These are phyloP conservation scores for Papilio xuthus DNA, from an alignment of 1,140 invertebrate genomes.

Conservation along the genomic window DNA sequence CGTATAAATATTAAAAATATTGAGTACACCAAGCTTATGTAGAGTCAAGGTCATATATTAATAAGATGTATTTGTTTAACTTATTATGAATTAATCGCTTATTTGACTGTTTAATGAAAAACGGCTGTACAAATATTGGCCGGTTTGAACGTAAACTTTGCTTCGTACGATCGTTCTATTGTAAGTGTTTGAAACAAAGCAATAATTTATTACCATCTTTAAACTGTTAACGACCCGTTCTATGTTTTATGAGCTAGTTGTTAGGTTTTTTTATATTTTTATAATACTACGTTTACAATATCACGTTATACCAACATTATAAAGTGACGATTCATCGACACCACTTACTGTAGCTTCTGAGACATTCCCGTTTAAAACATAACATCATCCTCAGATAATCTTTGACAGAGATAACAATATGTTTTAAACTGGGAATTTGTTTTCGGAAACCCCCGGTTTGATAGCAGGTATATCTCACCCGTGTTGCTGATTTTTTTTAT, in stretches of 20 bases:
- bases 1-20: not conserved
- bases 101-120: constrained; percentile 13
- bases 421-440: too few relatives aligned
- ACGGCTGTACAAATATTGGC: not conserved
- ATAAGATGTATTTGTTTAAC: constrained; percentile 18
- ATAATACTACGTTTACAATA: not conserved
- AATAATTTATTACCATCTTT: constrained; percentile 1
- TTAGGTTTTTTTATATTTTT: constrained; percentile 1
- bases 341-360: too few relatives aligned
- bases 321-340: too few relatives aligned
- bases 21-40: not conserved
- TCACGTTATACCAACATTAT: not conserved
- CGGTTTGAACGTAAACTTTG: not conserved
- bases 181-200: constrained; percentile 21
- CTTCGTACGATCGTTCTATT: not conserved
- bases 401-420: too few relatives aligned
- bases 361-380: too few relatives aligned
- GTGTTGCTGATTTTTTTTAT: too few relatives aligned
- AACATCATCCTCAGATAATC: too few relatives aligned
- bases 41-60: constrained; percentile 1
- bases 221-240: constrained; percentile 12
- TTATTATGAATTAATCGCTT: constrained; percentile 20
- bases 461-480: too few relatives aligned
- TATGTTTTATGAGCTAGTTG: constrained; percentile 15
- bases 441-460: too few relatives aligned